These are phyloP conservation scores for Metallyticus violacea DNA, from an alignment of 2,888 invertebrate genomes.

Conservation along the genomic window DNA sequence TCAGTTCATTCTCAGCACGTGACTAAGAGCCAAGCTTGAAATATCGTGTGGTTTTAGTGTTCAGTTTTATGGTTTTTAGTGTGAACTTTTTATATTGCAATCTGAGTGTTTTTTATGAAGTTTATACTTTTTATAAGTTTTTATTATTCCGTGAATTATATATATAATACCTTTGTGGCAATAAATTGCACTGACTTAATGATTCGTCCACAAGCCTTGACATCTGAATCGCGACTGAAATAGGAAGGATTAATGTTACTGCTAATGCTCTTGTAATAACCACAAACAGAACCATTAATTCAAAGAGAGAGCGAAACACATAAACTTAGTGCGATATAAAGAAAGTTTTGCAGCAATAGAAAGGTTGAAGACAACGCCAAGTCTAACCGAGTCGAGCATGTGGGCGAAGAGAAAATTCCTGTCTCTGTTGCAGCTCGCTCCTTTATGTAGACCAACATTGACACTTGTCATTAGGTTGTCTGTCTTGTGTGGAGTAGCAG, in stretches of 20 bases:
- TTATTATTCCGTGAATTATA: no score
- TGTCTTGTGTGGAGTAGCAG: not conserved
- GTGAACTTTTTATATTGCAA: no score
- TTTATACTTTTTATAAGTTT: no score
- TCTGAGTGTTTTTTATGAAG: no score
- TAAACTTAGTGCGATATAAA: not conserved
- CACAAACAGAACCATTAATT: not conserved
- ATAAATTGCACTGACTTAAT: not conserved
- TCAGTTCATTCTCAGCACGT: no score
- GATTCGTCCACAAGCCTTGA: not conserved
- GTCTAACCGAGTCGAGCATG: not conserved
- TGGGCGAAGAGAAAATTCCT: not conserved
- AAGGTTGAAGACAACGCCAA: not conserved
- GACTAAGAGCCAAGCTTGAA: no score
- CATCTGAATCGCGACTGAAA: not conserved
- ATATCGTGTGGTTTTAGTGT: no score
- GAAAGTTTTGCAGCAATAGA: not conserved
- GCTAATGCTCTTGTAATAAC: not conserved
- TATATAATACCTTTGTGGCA: not conserved
- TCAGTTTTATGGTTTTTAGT: no score
- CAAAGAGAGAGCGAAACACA: not conserved
- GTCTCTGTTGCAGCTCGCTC: not conserved
- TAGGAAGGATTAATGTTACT: not conserved
- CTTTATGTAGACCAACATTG: not conserved
- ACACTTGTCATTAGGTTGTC: slow-evolving; percentile 1